Base-by-base conservation (phyloP, 1,140 invertebrate genomes). In the Drosophila bocki region DNA sequence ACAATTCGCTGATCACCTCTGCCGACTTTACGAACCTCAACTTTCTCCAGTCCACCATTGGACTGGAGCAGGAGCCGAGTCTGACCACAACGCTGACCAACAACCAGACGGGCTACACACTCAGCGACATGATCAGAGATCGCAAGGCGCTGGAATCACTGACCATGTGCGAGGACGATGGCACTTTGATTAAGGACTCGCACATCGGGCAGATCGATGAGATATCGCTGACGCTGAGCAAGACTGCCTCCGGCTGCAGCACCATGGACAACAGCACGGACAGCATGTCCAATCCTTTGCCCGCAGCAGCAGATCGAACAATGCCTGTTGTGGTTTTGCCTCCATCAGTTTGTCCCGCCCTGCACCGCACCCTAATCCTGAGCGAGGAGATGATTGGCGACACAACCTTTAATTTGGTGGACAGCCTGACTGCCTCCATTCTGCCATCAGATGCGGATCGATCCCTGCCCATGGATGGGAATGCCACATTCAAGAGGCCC, bases 211-310 rank as follows among this genome's bases (percentile, higher is more conserved):
- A 92, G 51, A 92, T 91, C 15, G 91, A 92, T 63, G 91, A 92
- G 58, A 92, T 92, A 61, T 91, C 91, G 12, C 53, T 92, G 41
- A 79, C 83, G 4, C 26, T 87, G 17, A 92, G 91, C 39, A 92
- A 92, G 80, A 91, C 91, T 0, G 82, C 84, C 8, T 92, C 91
- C 1, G 91, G 85, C 37, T 91, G 79, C 62, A 92, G 91, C 60
- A 92, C 91, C 12, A 92, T 92, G 91, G 85, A 92, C 33, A 92
- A 92, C 60, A 92, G 91, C 47, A 91, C 91, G 0, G 91, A 92
- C n/a, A 92, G 91, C 53, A 83, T 88, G 62, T 91, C 78, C 17
- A 79, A 56, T 19, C 67, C 80, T 11, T 53, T 77, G 42, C 13
- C 63, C 12, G 15, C 58, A 32, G 19, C 58, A 32, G 19, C 48